Evolutionary conservation across 2,888 invertebrate species (phyloP).

Genomic region (Unio delphinus): DNA sequence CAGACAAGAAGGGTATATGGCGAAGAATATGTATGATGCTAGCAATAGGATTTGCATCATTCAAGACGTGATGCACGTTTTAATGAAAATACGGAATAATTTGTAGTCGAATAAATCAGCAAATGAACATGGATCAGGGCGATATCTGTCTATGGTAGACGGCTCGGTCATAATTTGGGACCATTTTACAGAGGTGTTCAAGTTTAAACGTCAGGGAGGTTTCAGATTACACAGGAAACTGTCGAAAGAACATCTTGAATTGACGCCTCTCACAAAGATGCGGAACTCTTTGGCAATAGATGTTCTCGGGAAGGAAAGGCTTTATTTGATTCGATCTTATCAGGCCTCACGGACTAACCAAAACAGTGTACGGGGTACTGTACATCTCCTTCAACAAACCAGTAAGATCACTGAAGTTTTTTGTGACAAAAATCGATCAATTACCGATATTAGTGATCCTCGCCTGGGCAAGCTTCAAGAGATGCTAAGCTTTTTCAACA

Average conservation of each 20-base stretch:
- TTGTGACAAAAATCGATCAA: slow-evolving; percentile 8
- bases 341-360: slow-evolving; percentile 6
- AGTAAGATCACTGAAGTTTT: slow-evolving; percentile 9
- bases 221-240: slow-evolving; percentile 10
- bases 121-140: no score
- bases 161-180: no score
- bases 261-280: slow-evolving; percentile 9
- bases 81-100: no score
- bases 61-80: no score
- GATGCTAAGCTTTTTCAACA: slow-evolving; percentile 5
- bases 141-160: no score
- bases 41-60: no score
- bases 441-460: slow-evolving; percentile 1
- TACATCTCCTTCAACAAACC: slow-evolving; percentile 10
- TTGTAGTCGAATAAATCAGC: no score
- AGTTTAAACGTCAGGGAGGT: slow-evolving; percentile 6
- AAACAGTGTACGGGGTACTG: slow-evolving; percentile 2
- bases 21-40: no score
- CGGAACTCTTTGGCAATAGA: slow-evolving; percentile 12
- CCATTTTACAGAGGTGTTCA: no score
- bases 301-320: slow-evolving; percentile 11
- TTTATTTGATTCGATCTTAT: slow-evolving; percentile 10
- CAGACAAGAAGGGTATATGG: no score
- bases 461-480: slow-evolving; percentile 2
- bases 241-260: slow-evolving; percentile 8